A percentile compares a stretch with the other conserved stretches of the same genome.
These are phyloP conservation scores for Rhabdomys dilectus DNA, from an alignment of 2,113 vertebrate species.

Conservation along the genomic window DNA sequence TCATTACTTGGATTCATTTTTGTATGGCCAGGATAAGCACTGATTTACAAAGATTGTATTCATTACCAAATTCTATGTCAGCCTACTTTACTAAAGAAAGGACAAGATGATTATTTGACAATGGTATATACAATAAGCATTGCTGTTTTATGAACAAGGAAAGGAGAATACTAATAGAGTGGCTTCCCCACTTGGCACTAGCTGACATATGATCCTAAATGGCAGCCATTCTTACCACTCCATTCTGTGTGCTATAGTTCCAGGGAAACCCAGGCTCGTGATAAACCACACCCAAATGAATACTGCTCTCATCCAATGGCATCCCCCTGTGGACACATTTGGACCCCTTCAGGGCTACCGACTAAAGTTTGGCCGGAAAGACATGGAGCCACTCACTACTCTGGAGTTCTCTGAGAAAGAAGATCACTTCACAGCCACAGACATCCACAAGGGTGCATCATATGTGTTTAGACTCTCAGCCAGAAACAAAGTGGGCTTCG, in stretches of 20 bases:
- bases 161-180: neutral
- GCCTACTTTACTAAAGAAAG: neutral
- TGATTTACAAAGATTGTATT: neutral
- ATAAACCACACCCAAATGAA: conserved; percentile 99
- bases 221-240: neutral
- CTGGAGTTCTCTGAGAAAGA: conserved; percentile 97
- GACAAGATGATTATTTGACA: neutral
- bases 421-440: conserved; percentile 98
- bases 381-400: conserved; percentile 92
- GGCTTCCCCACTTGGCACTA: neutral
- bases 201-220: neutral
- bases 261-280: conserved; percentile 96
- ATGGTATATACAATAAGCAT: neutral
- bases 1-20: conserved; percentile 1
- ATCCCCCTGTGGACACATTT: conserved; percentile 94
- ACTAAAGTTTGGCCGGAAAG: conserved; percentile 97
- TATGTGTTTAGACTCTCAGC: conserved; percentile 97
- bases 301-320: conserved; percentile 98
- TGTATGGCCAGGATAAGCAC: neutral
- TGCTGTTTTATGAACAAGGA: neutral
- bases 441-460: conserved; percentile 97
- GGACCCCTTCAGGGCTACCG: conserved; percentile 96
- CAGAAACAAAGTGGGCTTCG: conserved; percentile 98
- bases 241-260: conserved; percentile 90
- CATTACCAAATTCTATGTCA: neutral